Conservation (phyloP, 2,797 vertebrate genomes). For the Podarcis siculus region DNA sequence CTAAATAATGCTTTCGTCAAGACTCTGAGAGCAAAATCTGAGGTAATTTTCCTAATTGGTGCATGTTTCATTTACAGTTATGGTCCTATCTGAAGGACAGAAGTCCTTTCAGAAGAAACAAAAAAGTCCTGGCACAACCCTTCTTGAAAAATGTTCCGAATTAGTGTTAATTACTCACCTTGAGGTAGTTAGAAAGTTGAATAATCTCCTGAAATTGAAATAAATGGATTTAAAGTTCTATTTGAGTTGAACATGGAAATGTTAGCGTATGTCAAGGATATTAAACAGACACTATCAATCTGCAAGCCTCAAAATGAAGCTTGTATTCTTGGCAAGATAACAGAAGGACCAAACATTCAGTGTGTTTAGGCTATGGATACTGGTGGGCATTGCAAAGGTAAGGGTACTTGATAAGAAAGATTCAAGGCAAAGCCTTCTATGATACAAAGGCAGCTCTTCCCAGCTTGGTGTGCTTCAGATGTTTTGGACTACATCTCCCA, state of each 20-base stretch:
- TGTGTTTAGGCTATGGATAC: not conserved
- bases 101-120: not conserved
- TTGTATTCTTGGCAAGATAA: not conserved
- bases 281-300: not conserved
- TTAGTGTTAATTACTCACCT: slow-evolving; percentile 66
- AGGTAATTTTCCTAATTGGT: not conserved
- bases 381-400: not conserved
- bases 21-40: not conserved
- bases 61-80: not conserved
- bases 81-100: not conserved
- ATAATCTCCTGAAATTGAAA: slow-evolving; percentile 79
- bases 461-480: not conserved
- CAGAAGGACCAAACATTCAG: not conserved
- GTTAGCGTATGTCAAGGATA: not conserved
- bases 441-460: not conserved
- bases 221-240: not conserved
- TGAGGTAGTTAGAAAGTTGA: slow-evolving; percentile 82
- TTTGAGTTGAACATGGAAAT: not conserved
- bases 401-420: not conserved
- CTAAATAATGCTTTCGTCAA: not conserved
- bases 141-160: not conserved
- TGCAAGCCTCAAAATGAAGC: not conserved
- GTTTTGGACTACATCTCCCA: not conserved
- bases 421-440: not conserved
- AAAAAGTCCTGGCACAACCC: not conserved